A percentile compares a stretch with the other conserved stretches of the same genome.
phyloP scores from a whole-genome alignment of 2,113 vertebrate genomes.

The Panurus biarmicus region DNA sequence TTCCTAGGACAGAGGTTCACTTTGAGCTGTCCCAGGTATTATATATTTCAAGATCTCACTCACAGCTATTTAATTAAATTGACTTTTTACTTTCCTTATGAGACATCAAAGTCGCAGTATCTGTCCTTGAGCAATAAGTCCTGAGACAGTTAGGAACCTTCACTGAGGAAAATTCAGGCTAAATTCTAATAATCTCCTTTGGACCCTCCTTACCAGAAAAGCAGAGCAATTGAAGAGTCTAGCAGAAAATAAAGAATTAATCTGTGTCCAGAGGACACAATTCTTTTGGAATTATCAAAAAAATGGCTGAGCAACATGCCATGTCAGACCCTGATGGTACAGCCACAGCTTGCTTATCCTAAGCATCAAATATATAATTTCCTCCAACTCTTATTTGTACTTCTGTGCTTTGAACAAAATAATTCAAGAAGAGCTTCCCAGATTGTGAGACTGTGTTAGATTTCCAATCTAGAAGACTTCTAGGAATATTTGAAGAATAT shows the following conservation, averaged over 20 bases:
- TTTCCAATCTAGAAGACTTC: not conserved
- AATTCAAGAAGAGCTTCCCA: not conserved
- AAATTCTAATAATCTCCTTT: not conserved
- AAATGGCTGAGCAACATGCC: not conserved
- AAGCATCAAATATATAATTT: not conserved
- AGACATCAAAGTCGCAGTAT: not conserved
- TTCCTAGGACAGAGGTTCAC: not conserved
- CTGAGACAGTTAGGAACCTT: not conserved
- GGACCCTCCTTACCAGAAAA: not conserved
- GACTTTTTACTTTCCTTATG: not conserved
- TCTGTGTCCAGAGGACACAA: not conserved
- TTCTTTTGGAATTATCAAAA: not conserved
- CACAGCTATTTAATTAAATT: not conserved
- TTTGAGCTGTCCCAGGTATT: not conserved
- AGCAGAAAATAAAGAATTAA: not conserved
- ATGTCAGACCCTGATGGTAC: not conserved
- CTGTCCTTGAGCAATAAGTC: not conserved
- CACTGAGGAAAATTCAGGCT: not conserved
- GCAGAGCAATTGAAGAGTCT: not conserved
- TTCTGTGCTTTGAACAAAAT: not conserved
- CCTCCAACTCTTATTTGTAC: not conserved
- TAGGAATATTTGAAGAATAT: not conserved
- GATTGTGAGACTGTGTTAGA: not conserved
- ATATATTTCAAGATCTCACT: not conserved
- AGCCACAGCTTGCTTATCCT: not conserved